Evolutionary conservation across 2,888 invertebrate genomes (phyloP).

Genomic region (Cerastoderma edule): DNA sequence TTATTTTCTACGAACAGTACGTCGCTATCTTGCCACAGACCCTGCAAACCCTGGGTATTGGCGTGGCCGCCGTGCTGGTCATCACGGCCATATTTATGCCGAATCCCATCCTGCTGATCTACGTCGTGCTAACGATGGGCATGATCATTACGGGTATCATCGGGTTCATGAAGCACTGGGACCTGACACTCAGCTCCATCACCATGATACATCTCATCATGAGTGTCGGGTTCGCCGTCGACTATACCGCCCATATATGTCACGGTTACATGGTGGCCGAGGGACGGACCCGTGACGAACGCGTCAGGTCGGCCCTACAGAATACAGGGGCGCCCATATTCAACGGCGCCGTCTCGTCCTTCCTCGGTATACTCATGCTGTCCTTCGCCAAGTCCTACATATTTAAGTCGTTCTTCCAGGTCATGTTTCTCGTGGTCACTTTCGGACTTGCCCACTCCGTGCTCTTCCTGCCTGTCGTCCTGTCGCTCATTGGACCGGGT

Average conservation of each 20-base stretch:
- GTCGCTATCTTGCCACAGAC: conserved; percentile 74
- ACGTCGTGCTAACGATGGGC: conserved; percentile 73
- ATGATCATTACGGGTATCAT: conserved; percentile 76
- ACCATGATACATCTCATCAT: conserved; percentile 80
- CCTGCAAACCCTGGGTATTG: conserved; percentile 74
- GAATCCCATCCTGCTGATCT: conserved; percentile 72
- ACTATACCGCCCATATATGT: conserved; percentile 74
- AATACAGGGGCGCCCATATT: conserved; percentile 70
- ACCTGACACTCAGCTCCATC: conserved; percentile 73
- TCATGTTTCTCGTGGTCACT: conserved; percentile 68
- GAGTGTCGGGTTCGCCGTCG: conserved; percentile 79
- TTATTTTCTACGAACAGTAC: conserved; percentile 78
- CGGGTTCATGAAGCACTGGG: conserved; percentile 76
- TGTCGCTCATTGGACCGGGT: conserved; percentile 55
- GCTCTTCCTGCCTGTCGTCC: conserved; percentile 66
- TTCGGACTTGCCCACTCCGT: conserved; percentile 69
- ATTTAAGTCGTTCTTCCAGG: conserved; percentile 71
- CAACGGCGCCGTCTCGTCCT: conserved; percentile 70
- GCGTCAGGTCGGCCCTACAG: conserved; percentile 57
- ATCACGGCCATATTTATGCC: conserved; percentile 77
- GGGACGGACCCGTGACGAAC: conserved; percentile 37
- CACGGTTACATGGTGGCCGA: conserved; percentile 67
- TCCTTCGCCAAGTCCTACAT: conserved; percentile 67
- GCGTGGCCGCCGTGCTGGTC: conserved; percentile 74
- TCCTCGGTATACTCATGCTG: conserved; percentile 67